Evolutionary conservation across 2,888 invertebrate genomes (phyloP), one percentile per base, ranked within the genome.

Genomic region (Hipparchia semele): DNA sequence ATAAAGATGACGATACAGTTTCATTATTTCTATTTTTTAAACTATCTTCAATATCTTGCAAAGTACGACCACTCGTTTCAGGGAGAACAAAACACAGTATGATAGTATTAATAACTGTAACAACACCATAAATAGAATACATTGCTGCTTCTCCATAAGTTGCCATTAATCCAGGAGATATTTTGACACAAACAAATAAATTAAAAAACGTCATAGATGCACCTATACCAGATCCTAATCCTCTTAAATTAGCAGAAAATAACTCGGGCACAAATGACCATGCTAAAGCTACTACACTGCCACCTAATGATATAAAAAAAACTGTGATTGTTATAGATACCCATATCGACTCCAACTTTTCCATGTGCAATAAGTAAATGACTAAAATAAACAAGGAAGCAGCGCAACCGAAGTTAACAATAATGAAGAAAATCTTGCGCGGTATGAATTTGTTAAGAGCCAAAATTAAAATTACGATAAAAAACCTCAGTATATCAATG

Each of bases 61-160:
- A 97, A 95, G 90, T 98, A 96, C 85, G 97, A 95, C 80, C 95
- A 77, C 83, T 83, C 0, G 89, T 89, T 65, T 89, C 88, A 7
- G 88, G 88, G 68, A 89, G 75, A 39, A 85, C 76, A 75, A 85
- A 87, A 67, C 75, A 76, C 58, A 89, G 74, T 5, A 80, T 61
- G 12, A 84, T 33, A 23, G 81, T 79, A 53, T 81, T 76, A 45
- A 84, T 12, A 3, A 84, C 72, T 0, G 85, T 84, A 0, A 83
- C 67, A 8, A 75, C 62, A 5, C 84, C 86, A 79, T 82, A 88
- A 13, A 75, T 71, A 3, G 75, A 77, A 73, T 84, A 89, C 81
- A 88, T 79, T 2, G 77, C 79, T n/a, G 69, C 49, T 33, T 80
- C 82, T 6, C 88, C 89, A 74, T 72, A 83, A 0, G 61, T 77